phyloP scores from a whole-genome alignment of 2,888 invertebrate species.

The Dendrolimus pini region DNA sequence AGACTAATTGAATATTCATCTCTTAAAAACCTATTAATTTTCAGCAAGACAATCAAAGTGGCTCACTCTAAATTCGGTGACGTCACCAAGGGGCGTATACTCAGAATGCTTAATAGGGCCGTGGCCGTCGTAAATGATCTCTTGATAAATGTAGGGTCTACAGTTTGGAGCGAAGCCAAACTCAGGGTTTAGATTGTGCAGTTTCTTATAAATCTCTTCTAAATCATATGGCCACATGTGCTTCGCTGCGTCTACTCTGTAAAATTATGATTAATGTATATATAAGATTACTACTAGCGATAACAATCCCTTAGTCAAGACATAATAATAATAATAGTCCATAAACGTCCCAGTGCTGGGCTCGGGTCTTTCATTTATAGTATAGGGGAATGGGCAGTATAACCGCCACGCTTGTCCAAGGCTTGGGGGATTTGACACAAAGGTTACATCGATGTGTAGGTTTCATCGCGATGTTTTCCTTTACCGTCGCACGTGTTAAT shows the following conservation, averaged over 20 bases:
- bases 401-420: too few relatives aligned
- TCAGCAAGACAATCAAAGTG: background rate
- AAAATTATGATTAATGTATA: constrained; percentile 26
- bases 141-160: constrained; percentile 81
- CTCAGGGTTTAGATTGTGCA: constrained; percentile 74
- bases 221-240: constrained; percentile 87
- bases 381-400: too few relatives aligned
- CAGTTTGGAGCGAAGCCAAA: constrained; percentile 78
- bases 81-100: constrained; percentile 71
- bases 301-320: too few relatives aligned
- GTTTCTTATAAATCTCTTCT: constrained; percentile 75
- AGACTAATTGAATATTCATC: too few relatives aligned
- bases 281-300: too few relatives aligned
- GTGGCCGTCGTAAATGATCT: constrained; percentile 81
- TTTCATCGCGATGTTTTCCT: too few relatives aligned
- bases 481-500: too few relatives aligned
- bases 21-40: background rate
- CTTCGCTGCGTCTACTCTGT: constrained; percentile 85
- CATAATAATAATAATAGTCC: too few relatives aligned
- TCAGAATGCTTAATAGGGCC: constrained; percentile 59
- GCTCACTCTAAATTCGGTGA: constrained; percentile 83
- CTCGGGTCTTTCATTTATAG: too few relatives aligned
- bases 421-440: too few relatives aligned
- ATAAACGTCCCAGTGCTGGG: too few relatives aligned
- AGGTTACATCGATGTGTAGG: too few relatives aligned